Conservation (phyloP, 1,140 invertebrate species). For the Drosophila persimilis region DNA sequence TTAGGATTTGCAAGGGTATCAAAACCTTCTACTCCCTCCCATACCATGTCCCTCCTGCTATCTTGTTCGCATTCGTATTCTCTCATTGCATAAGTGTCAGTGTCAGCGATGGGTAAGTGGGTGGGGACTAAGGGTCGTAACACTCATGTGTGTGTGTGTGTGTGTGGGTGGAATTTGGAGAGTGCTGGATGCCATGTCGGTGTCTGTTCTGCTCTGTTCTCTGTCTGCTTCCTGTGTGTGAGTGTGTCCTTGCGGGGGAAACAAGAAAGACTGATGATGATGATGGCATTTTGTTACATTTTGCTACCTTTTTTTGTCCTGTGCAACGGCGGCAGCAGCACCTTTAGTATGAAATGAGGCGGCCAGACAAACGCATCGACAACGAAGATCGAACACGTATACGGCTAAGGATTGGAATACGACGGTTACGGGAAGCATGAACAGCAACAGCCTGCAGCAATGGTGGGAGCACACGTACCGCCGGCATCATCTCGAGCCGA, state of each 20-base stretch:
- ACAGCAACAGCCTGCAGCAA: conserved; percentile 74
- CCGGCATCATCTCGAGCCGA: conserved; percentile 49
- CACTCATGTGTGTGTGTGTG: background rate
- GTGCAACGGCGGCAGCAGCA: conserved; percentile 30
- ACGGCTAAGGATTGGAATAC: conserved; percentile 9
- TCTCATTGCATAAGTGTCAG: conserved; percentile 67
- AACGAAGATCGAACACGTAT: conserved; percentile 39
- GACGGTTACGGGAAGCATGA: conserved; percentile 52
- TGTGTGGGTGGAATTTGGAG: conserved; percentile 13
- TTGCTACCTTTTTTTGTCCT: conserved; percentile 47
- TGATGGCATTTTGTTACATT: conserved; percentile 71
- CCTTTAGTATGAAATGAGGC: conserved; percentile 75
- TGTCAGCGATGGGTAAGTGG: conserved; percentile 54
- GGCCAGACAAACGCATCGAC: conserved; percentile 64
- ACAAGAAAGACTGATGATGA: conserved; percentile 63
- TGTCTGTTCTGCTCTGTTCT: too few species aligned
- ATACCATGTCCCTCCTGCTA: too few species aligned
- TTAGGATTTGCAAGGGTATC: background rate
- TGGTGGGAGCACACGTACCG: conserved; percentile 78
- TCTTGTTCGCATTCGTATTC: conserved; percentile 38
- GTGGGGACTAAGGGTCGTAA: background rate
- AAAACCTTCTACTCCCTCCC: too few species aligned
- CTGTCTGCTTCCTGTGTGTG: conserved; percentile 25
- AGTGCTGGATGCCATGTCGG: conserved; percentile 6
- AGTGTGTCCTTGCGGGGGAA: conserved; percentile 52